Evolutionary conservation across 2,888 invertebrate species (phyloP).

Genomic region (Tetragonula carbonaria): DNA sequence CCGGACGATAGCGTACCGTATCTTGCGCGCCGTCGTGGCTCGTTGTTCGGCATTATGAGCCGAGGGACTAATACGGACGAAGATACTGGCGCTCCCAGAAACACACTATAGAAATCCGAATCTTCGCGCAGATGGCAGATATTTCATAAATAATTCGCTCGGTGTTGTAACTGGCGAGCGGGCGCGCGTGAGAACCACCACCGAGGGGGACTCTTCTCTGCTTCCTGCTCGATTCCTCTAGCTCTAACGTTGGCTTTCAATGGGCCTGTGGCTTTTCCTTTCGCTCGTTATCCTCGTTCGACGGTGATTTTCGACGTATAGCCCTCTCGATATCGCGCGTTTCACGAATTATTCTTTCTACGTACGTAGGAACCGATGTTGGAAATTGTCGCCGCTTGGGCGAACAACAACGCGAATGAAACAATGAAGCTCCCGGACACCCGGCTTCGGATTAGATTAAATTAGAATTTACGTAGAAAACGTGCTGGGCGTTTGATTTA

Average conservation of each 20-base stretch:
- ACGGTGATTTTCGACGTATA: conserved; percentile 15
- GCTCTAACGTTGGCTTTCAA: not conserved
- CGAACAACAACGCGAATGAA: not conserved
- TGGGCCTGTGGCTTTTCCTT: not conserved
- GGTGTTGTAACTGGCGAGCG: conserved; percentile 25
- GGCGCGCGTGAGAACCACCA: conserved; percentile 36
- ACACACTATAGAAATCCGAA: conserved; percentile 39
- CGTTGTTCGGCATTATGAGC: conserved; percentile 49
- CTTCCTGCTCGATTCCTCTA: not conserved
- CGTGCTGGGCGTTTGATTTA: not conserved
- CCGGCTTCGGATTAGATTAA: not conserved
- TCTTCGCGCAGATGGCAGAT: conserved; percentile 40
- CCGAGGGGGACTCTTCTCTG: not conserved
- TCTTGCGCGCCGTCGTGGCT: conserved; percentile 49
- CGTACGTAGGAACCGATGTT: not conserved
- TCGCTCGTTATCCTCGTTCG: not conserved
- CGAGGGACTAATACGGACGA: conserved; percentile 63
- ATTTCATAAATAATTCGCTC: conserved; percentile 56
- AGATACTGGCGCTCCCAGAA: conserved; percentile 46
- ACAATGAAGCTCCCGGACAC: not conserved
- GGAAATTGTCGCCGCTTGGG: not conserved
- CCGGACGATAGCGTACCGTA: conserved; percentile 58
- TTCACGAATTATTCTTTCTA: not conserved
- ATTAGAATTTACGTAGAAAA: not conserved
- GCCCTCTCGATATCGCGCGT: not conserved